Evolutionary conservation across 2,888 invertebrate species (phyloP).

Genomic region (Caenorhabditis wallacei): DNA sequence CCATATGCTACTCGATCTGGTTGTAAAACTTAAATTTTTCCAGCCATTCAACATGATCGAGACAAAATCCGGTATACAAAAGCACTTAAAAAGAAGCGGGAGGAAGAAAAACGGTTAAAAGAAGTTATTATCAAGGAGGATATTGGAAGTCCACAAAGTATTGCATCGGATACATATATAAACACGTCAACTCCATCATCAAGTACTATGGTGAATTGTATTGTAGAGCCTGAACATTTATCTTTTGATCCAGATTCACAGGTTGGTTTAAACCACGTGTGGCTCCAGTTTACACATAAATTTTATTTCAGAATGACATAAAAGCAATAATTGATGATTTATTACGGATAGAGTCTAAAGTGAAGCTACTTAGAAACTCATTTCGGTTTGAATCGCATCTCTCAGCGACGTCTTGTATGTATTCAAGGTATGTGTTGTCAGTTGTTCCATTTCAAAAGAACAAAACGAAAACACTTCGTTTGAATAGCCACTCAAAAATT

Average conservation of each 20-base stretch:
- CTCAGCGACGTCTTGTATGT: constrained; percentile 75
- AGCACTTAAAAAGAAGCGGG: constrained; percentile 73
- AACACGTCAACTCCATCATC: constrained; percentile 76
- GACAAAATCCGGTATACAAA: constrained; percentile 79
- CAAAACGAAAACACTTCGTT: not conserved
- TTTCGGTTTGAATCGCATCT: constrained; percentile 70
- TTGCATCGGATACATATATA: constrained; percentile 69
- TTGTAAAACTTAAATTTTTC: not conserved
- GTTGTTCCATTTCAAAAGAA: constrained; percentile 5
- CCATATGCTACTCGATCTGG: constrained; percentile 24
- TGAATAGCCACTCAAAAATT: not conserved
- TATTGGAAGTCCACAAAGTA: constrained; percentile 69
- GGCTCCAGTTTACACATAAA: too few relatives aligned
- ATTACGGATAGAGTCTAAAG: constrained; percentile 66
- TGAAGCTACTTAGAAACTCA: constrained; percentile 70
- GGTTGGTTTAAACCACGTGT: constrained; percentile 43
- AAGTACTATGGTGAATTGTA: constrained; percentile 68
- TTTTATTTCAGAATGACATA: constrained; percentile 62
- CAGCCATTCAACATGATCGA: constrained; percentile 78
- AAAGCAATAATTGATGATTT: constrained; percentile 66
- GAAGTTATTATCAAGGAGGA: constrained; percentile 69
- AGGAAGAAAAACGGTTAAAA: constrained; percentile 68
- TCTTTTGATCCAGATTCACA: constrained; percentile 51
- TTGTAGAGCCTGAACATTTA: constrained; percentile 17
- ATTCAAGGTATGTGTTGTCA: constrained; percentile 62